These are phyloP conservation scores for Sepiola atlantica DNA, from an alignment of 2,888 invertebrate species.

Conservation along the genomic window DNA sequence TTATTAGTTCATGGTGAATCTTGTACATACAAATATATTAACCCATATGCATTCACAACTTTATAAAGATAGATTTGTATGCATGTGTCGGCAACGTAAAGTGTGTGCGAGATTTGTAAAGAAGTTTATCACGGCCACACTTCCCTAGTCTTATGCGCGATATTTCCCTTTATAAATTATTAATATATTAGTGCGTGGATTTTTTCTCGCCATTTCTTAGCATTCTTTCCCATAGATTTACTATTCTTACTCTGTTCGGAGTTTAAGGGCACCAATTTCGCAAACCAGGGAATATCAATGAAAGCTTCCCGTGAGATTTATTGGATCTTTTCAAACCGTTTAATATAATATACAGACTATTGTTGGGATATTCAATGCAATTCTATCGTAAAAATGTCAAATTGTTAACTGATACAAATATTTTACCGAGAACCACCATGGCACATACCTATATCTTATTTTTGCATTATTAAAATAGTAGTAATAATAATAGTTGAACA, in stretches of 20 bases:
- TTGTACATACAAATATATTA: too few relatives aligned
- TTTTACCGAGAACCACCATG: too few relatives aligned
- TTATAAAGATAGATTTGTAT: too few relatives aligned
- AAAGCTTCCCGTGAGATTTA: too few relatives aligned
- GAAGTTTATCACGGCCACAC: not conserved
- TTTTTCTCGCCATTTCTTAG: too few relatives aligned
- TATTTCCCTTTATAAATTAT: not conserved
- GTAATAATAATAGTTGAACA: too few relatives aligned
- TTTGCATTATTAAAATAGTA: too few relatives aligned
- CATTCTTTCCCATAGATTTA: not conserved
- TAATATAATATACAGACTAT: not conserved
- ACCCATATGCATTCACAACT: too few relatives aligned
- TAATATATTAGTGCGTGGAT: not conserved
- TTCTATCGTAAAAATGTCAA: too few relatives aligned
- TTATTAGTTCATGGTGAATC: too few relatives aligned
- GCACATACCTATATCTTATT: too few relatives aligned
- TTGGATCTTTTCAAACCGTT: not conserved
- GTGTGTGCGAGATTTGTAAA: not conserved
- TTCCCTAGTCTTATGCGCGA: not conserved
- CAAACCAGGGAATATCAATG: not conserved
- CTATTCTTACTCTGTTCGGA: not conserved
- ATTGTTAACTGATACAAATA: not conserved
- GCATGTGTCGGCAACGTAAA: too few relatives aligned
- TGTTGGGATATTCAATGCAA: not conserved
- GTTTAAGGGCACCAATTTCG: not conserved